Evolutionary conservation across 2,888 invertebrate species (phyloP).

Genomic region (Drosophila neoperkinsi): DNA sequence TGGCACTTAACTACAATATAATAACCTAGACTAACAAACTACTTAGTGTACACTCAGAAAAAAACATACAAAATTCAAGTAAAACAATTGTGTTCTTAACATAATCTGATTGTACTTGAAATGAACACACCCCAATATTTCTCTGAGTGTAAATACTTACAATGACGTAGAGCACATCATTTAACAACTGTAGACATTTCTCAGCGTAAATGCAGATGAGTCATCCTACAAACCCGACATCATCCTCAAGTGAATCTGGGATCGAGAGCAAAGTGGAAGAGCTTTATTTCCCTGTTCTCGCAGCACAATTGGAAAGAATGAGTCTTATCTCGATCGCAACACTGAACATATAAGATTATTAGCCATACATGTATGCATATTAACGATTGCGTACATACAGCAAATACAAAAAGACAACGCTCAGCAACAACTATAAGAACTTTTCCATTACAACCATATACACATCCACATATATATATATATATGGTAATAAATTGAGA

Average conservation of each 20-base stretch:
- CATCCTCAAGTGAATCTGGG: not conserved
- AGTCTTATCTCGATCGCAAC: slow-evolving; percentile 33
- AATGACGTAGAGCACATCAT: not conserved
- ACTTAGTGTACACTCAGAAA: not conserved
- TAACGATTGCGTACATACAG: not conserved
- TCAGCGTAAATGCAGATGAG: slow-evolving; percentile 4
- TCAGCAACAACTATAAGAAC: slow-evolving; percentile 25
- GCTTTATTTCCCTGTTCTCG: not conserved
- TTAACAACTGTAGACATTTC: slow-evolving; percentile 2
- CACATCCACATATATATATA: not conserved
- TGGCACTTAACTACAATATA: slow-evolving; percentile 17
- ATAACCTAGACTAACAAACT: slow-evolving; percentile 3
- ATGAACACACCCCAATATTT: not conserved
- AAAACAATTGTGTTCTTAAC: not conserved
- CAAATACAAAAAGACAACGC: slow-evolving; percentile 11
- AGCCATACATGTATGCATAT: not conserved
- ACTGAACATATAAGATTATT: slow-evolving; percentile 24
- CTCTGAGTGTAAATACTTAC: not conserved
- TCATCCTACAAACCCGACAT: slow-evolving; percentile 11
- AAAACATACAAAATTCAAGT: not conserved
- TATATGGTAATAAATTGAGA: slow-evolving; percentile 45
- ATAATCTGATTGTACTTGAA: not conserved
- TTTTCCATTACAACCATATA: not conserved
- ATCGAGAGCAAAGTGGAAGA: slow-evolving; percentile 1
- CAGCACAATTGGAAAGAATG: not conserved